Conservation (phyloP, 2,113 vertebrate species). For the Oryzias woworae region DNA sequence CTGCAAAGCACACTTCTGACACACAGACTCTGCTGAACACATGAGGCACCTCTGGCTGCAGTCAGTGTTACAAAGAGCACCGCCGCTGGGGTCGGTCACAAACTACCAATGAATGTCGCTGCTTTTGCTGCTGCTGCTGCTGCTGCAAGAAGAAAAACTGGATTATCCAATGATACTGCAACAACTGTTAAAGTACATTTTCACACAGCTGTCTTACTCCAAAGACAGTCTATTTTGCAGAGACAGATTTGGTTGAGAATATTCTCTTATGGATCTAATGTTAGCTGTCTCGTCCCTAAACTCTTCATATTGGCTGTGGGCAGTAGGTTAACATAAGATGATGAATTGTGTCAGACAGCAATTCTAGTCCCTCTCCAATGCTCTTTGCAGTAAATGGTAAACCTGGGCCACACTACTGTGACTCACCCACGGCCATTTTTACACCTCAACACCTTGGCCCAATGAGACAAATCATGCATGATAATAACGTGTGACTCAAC, state of each 20-base stretch:
- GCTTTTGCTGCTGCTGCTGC: conserved; percentile 26
- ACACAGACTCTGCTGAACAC: conserved; percentile 36
- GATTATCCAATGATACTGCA: conserved; percentile 30
- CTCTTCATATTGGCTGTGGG: conserved; percentile 11
- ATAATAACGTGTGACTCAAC: conserved; percentile 71
- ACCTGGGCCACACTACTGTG: conserved; percentile 44
- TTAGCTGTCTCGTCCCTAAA: conserved; percentile 22
- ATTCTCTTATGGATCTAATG: conserved; percentile 30
- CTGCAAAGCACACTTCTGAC: conserved; percentile 41
- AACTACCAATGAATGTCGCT: conserved; percentile 28
- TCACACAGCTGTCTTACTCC: conserved; percentile 18
- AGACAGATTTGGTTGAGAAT: conserved; percentile 42
- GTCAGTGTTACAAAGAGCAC: conserved; percentile 33
- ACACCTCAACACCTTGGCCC: conserved; percentile 65
- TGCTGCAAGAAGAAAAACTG: conserved; percentile 14
- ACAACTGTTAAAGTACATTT: conserved; percentile 41
- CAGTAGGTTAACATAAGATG: conserved; percentile 63
- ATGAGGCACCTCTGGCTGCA: conserved; percentile 48
- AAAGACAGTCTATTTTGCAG: conserved; percentile 9
- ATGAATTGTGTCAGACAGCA: conserved; percentile 55
- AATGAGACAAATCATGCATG: conserved; percentile 69
- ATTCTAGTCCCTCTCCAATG: conserved; percentile 44
- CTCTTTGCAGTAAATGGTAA: conserved; percentile 34
- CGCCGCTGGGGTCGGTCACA: conserved; percentile 43
- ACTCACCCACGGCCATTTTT: conserved; percentile 69